These are phyloP conservation scores for Colletes latitarsis DNA, from an alignment of 1,140 invertebrate genomes.

Conservation along the genomic window DNA sequence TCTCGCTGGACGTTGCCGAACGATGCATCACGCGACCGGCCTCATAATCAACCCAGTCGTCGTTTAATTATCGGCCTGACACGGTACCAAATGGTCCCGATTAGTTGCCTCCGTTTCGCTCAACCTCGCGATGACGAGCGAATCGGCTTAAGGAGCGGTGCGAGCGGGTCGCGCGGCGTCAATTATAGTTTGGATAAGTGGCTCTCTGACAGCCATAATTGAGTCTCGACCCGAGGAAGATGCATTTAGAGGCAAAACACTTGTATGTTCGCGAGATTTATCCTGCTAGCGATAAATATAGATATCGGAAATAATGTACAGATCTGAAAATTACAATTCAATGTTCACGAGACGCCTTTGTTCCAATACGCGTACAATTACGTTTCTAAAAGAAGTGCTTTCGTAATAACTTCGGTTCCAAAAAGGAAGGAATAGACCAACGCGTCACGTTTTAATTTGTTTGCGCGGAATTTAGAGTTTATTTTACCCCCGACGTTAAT, in stretches of 20 bases:
- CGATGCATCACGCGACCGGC: conserved; percentile 53
- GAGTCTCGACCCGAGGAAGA: neutral
- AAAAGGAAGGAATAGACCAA: too few species aligned
- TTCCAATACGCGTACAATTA: too few species aligned
- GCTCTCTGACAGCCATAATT: neutral
- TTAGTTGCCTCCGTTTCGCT: conserved; percentile 11
- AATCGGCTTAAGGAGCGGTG: neutral
- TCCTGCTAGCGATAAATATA: too few species aligned
- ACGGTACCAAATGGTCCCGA: conserved; percentile 44
- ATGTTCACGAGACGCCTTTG: neutral
- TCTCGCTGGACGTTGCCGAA: conserved; percentile 29
- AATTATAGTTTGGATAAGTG: neutral
- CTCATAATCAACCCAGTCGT: conserved; percentile 55
- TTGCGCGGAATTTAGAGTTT: neutral
- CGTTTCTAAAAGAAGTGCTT: too few species aligned
- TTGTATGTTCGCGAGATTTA: neutral
- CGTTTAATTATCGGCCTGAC: conserved; percentile 61
- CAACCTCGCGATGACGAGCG: neutral
- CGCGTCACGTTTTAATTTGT: too few species aligned
- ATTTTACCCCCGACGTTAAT: neutral
- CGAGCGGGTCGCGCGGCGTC: neutral
- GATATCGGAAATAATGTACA: too few species aligned
- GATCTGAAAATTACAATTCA: neutral
- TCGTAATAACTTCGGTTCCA: too few species aligned
- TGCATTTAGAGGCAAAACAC: neutral